Conservation (phyloP, 2,113 vertebrate species). For the Cyanoderma ruficeps region DNA sequence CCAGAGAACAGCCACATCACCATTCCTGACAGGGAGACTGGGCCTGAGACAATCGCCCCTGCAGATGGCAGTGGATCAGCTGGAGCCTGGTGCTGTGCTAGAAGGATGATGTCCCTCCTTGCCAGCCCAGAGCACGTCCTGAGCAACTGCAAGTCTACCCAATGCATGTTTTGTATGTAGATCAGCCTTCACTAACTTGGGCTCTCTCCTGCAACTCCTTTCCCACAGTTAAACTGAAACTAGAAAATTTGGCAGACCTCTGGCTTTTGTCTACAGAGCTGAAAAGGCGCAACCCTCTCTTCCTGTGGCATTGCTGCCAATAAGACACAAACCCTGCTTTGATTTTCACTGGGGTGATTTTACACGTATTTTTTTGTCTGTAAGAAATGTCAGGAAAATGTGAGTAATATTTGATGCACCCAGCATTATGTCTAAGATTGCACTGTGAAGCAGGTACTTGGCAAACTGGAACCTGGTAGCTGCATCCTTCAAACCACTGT, state of each 20-base stretch:
- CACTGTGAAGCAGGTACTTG: background rate
- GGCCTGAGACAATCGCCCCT: background rate
- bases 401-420: background rate
- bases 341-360: background rate
- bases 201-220: background rate
- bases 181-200: background rate
- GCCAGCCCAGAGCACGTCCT: background rate
- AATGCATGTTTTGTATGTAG: background rate
- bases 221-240: background rate
- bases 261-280: background rate
- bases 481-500: background rate
- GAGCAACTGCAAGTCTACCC: background rate
- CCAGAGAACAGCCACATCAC: background rate
- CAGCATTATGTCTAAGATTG: background rate
- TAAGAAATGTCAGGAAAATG: background rate
- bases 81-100: background rate
- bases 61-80: accelerated
- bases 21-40: background rate
- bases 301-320: background rate
- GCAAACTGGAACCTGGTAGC: background rate
- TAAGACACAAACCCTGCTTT: background rate
- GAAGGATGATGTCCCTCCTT: accelerated
- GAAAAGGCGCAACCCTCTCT: background rate
- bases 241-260: background rate
- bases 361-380: background rate